These are phyloP conservation scores for Limnephilus auricula DNA, from an alignment of 2,888 invertebrate species.

Conservation along the genomic window DNA sequence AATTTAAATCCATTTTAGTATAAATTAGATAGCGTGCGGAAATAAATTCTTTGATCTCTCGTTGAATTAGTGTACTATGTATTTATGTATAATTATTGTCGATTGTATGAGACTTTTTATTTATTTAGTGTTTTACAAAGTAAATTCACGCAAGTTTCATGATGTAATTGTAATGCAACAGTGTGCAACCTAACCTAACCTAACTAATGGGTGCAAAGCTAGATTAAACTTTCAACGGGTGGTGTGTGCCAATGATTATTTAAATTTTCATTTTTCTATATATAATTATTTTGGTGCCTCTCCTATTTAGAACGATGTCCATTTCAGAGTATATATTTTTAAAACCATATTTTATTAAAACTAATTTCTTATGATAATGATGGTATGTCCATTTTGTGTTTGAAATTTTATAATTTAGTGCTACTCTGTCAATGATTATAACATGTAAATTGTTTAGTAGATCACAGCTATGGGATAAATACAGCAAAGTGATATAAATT, in stretches of 20 bases:
- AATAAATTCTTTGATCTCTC: slow-evolving; percentile 50
- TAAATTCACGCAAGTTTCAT: neutral
- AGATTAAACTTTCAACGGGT: slow-evolving; percentile 35
- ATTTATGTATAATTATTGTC: slow-evolving; percentile 14
- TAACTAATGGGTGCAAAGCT: neutral
- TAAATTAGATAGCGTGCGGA: slow-evolving; percentile 49
- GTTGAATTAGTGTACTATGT: slow-evolving; percentile 43
- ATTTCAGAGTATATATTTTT: slow-evolving; percentile 58
- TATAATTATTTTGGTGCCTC: slow-evolving; percentile 27
- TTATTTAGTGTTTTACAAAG: slow-evolving; percentile 22
- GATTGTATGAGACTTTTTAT: slow-evolving; percentile 36
- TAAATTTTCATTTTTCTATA: slow-evolving; percentile 30
- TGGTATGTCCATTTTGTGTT: slow-evolving; percentile 47
- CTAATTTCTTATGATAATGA: slow-evolving; percentile 50
- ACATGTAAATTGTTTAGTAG: neutral
- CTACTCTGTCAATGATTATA: slow-evolving; percentile 18
- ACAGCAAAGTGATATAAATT: neutral
- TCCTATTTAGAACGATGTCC: slow-evolving; percentile 38
- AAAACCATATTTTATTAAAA: slow-evolving; percentile 52
- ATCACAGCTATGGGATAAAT: neutral
- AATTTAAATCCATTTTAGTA: slow-evolving; percentile 27
- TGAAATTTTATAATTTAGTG: slow-evolving; percentile 33
- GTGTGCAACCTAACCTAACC: neutral
- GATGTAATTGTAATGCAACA: neutral
- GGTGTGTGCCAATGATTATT: slow-evolving; percentile 52